Conservation (phyloP, 2,113 vertebrate genomes). For the Xerus inauris region DNA sequence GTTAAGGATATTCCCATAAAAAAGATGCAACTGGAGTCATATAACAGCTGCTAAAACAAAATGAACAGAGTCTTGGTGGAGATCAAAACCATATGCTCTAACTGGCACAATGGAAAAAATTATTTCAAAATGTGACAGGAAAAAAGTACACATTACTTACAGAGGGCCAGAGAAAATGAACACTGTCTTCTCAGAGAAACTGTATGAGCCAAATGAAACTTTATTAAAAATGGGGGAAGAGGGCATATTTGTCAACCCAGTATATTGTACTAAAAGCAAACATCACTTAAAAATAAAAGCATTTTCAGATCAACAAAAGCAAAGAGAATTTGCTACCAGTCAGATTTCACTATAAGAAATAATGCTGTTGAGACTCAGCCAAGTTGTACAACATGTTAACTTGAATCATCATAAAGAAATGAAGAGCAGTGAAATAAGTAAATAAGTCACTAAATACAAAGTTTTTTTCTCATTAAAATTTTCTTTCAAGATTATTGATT, state of each 20-base stretch:
- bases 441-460: neutral
- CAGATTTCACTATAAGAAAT: neutral
- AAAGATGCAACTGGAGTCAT: too few relatives aligned
- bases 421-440: neutral
- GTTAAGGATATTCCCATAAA: neutral
- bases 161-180: neutral
- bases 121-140: neutral
- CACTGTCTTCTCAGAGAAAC: neutral
- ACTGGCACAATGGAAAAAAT: neutral
- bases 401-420: neutral
- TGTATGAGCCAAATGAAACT: neutral
- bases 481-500: neutral
- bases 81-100: neutral
- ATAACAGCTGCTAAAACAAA: neutral
- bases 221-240: neutral
- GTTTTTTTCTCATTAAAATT: neutral
- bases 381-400: neutral
- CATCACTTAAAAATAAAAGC: neutral
- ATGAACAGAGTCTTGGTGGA: neutral
- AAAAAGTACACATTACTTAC: neutral
- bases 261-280: neutral
- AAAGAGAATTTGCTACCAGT: neutral
- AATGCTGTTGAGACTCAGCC: neutral
- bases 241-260: neutral
- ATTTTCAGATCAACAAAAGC: neutral